These are phyloP conservation scores for Drosophila auraria DNA, from an alignment of 1,140 invertebrate genomes.

Conservation along the genomic window DNA sequence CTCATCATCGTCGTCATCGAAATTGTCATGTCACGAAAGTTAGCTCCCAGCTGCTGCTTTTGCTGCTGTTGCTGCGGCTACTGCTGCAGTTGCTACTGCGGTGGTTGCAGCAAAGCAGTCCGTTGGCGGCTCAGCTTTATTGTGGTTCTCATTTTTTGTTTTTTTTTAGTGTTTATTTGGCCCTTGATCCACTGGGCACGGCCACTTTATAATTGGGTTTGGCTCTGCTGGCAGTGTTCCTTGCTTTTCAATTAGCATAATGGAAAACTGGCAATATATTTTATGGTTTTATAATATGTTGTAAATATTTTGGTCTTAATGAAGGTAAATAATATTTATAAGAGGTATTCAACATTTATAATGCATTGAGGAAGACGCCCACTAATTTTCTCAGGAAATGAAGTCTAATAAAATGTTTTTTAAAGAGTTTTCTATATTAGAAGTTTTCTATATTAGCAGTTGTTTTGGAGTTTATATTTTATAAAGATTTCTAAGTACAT, in stretches of 20 bases:
- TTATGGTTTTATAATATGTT: conserved; percentile 38
- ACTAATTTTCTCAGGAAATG: neutral
- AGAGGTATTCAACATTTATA: neutral
- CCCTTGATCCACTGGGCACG: conserved; percentile 55
- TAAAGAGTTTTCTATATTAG: neutral
- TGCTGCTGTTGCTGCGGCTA: conserved; percentile 31
- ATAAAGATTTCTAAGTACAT: no score
- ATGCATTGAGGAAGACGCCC: neutral
- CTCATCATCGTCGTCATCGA: conserved; percentile 79
- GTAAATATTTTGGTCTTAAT: conserved; percentile 3
- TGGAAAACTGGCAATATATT: conserved; percentile 28
- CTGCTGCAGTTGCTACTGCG: conserved; percentile 29
- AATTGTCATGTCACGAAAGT: conserved; percentile 82
- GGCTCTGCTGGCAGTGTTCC: conserved; percentile 28
- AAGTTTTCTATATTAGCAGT: no score
- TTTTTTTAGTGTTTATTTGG: conserved; percentile 44
- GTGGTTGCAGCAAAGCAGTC: conserved; percentile 29
- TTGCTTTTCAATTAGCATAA: conserved; percentile 41
- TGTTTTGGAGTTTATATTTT: no score
- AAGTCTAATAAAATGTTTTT: neutral
- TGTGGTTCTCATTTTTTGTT: conserved; percentile 58
- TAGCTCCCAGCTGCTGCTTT: conserved; percentile 68
- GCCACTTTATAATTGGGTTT: conserved; percentile 62
- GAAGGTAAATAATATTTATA: conserved; percentile 5
- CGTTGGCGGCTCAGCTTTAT: conserved; percentile 61